Conservation (phyloP, 2,797 vertebrate genomes). For the Falco naumanni region DNA sequence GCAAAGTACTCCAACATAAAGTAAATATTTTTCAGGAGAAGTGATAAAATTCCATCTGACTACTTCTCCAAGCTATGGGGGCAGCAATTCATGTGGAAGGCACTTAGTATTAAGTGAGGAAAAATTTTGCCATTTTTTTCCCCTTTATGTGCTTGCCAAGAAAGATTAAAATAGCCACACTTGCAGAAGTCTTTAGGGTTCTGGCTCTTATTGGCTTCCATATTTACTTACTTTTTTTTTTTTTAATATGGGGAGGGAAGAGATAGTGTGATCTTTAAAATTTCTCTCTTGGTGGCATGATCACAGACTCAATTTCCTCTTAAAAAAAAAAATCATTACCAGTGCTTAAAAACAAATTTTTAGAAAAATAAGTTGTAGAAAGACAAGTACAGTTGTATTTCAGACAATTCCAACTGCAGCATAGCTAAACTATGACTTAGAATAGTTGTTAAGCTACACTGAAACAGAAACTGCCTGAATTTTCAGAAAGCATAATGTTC, state of each 20-base stretch:
- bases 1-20: not conserved
- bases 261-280: not conserved
- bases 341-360: not conserved
- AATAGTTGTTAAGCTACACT: not conserved
- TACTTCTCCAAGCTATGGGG: not conserved
- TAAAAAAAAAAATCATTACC: not conserved
- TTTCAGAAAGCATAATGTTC: not conserved
- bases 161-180: not conserved
- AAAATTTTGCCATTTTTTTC: not conserved
- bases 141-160: not conserved
- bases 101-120: not conserved
- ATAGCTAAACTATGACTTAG: not conserved
- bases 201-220: not conserved
- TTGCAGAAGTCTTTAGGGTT: not conserved
- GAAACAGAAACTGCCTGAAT: not conserved
- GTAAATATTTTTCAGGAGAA: constrained; percentile 13
- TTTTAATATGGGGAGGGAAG: not conserved
- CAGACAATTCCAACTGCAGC: not conserved
- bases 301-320: not conserved
- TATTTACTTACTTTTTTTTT: not conserved
- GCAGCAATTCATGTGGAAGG: constrained; percentile 3
- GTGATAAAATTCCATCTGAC: constrained; percentile 25
- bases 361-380: not conserved
- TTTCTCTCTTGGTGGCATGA: not conserved
- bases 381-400: not conserved